phyloP scores from a whole-genome alignment of 2,797 vertebrate genomes.

The Enteromius unitaeniatus region DNA sequence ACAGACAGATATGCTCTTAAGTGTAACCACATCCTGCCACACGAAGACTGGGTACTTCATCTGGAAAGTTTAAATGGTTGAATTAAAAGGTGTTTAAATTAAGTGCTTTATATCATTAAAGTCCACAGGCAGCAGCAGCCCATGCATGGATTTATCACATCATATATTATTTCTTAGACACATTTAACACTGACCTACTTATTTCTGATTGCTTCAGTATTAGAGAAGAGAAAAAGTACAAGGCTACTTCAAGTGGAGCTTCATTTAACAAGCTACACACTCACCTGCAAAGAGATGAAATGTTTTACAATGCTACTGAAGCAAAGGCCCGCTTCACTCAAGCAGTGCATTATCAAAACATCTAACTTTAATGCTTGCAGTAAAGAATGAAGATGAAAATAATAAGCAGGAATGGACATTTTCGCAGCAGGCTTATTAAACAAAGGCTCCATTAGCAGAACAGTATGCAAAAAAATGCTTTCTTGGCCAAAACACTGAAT shows the following conservation, averaged over 20 bases:
- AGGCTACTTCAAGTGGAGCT: neutral
- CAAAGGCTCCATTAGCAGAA: neutral
- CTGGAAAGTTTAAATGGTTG: conserved; percentile 24
- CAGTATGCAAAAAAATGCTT: neutral
- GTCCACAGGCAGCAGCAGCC: conserved; percentile 20
- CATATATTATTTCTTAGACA: conserved; percentile 54
- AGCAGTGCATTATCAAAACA: neutral
- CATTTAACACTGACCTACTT: conserved; percentile 56
- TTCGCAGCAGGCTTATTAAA: neutral
- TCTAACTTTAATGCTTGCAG: conserved; percentile 4
- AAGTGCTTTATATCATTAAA: conserved; percentile 45
- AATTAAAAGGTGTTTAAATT: conserved; percentile 33
- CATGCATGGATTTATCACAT: conserved; percentile 52
- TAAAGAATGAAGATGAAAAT: conserved; percentile 2
- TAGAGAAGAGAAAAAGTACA: conserved; percentile 10
- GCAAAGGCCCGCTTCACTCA: neutral
- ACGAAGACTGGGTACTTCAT: neutral
- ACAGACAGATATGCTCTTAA: neutral
- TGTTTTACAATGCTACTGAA: neutral
- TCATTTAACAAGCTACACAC: conserved; percentile 16
- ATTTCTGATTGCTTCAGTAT: conserved; percentile 47
- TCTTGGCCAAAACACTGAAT: neutral
- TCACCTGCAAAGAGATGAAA: conserved; percentile 12
- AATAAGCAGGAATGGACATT: neutral
- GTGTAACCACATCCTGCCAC: conserved; percentile 5